Evolutionary conservation across 2,888 invertebrate species (phyloP), one percentile per base, ranked within the genome.

Genomic region (Tortrix viridana): DNA sequence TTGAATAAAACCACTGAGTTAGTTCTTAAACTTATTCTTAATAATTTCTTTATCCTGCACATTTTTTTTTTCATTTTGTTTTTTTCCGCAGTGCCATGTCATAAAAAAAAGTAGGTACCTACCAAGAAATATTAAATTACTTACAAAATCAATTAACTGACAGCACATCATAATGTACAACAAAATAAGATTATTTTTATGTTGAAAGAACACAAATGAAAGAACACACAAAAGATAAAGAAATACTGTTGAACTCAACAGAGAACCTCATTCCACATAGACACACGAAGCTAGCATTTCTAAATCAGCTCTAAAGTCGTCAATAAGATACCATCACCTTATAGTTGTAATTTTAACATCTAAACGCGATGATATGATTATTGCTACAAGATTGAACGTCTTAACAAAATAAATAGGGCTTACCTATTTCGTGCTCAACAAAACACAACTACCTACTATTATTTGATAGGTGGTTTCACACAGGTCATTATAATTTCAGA

Each of bases 1-100:
- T 43, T 53, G 83, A 88, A 89, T 88, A 80, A 89, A 88, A 89
- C 87, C 79, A 82, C 74, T 68, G 57, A 66, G 67, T 70, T 67
- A 60, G 59, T 79, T 82, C 87, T 85, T 89, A 88, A 81, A 79
- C 80, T 82, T 88, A 88, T 81, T 75, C 82, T 83, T 83, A 83
- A 73, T 77, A 78, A 81, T 76, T 80, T 81, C 82, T 71, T 82
- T 78, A 79, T 81, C 70, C 73, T 72, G 74, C 74, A 82, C 79
- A 80, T 75, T 79, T 74, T 75, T 70, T 73, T 73, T 74, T 72
- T 65, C 53, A 65, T 68, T 72, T 73, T 69, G 22, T 49, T 65
- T 47, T 62, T 68, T 68, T 69, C 53, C 65, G 50, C 65, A 69
- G 72, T 77, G 74, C 72, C 58, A 74, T 74, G 71, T 76, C 70